Base-by-base conservation (phyloP, 2,888 invertebrate genomes). In the Lysandra bellargus region DNA sequence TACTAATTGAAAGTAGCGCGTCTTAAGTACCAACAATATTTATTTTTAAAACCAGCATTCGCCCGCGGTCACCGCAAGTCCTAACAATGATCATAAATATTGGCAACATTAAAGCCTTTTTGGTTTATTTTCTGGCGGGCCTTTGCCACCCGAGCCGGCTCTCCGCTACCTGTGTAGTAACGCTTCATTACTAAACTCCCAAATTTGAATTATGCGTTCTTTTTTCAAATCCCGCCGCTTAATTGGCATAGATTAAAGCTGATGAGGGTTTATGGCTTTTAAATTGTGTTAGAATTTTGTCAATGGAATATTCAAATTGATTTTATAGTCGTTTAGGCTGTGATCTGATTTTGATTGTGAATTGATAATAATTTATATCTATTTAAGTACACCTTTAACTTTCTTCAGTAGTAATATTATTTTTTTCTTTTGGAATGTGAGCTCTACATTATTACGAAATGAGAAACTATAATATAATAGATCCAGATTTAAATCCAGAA, bases 161-260 rank as follows among this genome's bases (percentile, higher is more conserved):
- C 81, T 40, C 4, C 82, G 86, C 88, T 87, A 87, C 87, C 86
- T 87, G 87, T 85, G 80, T 81, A 83, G 88, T 84, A 84, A 90
- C 90, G 91, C 86, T 92, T 93, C 92, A 91, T 92, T 92, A 93
- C 87, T 87, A 85, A 85, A 92, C 86, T 88, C 89, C 91, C 89
- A 88, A 90, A 90, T 92, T 91, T 91, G 91, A 92, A 88, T 90
- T 92, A 92, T 85, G 83, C 81, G 78, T 74, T 79, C 80, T 82
- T 81, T 83, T 83, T 81, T 82, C 76, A 77, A 81, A 83, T 78
- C 77, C 81, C 80, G 81, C 80, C 81, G 79, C 80, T 81, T 81
- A 76, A 76, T 76, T 76, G 76, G 76, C 76, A 53, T 53, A 53
- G 76, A 76, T 76, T 76, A 76, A 12, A 30, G 33, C 76, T 76